Evolutionary conservation across 2,797 vertebrate genomes (phyloP).

Genomic region (Hyperoplus immaculatus): DNA sequence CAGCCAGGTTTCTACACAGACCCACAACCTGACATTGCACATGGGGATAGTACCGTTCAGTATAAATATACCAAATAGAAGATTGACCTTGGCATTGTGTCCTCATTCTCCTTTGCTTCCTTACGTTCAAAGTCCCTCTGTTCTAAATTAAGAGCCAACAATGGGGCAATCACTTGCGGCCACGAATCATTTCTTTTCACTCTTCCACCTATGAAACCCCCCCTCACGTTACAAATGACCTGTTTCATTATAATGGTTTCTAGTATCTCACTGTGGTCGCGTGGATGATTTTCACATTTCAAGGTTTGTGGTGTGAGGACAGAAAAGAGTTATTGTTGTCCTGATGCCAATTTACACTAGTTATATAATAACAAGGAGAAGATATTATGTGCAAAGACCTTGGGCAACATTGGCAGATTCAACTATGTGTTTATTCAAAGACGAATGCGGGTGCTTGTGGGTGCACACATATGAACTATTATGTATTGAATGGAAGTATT

Average conservation of each 20-base stretch:
- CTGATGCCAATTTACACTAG: slow-evolving; percentile 58
- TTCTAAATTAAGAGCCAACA: slow-evolving; percentile 37
- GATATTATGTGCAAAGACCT: slow-evolving; percentile 52
- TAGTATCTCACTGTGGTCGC: slow-evolving; percentile 39
- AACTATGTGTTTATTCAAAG: slow-evolving; percentile 32
- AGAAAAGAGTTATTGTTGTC: slow-evolving; percentile 62
- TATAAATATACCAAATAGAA: slow-evolving; percentile 15
- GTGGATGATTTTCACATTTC: slow-evolving; percentile 72
- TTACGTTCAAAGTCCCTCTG: neutral
- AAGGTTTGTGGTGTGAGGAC: slow-evolving; percentile 62
- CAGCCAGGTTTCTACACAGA: slow-evolving; percentile 22
- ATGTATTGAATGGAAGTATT: slow-evolving; percentile 31
- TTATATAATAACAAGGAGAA: slow-evolving; percentile 54
- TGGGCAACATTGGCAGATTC: slow-evolving; percentile 41
- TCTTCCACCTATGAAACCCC: slow-evolving; percentile 32
- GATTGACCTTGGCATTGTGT: slow-evolving; percentile 21
- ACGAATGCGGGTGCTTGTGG: neutral
- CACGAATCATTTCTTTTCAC: slow-evolving; percentile 40
- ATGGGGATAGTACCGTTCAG: slow-evolving; percentile 8
- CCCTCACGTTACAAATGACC: slow-evolving; percentile 32
- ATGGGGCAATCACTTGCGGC: slow-evolving; percentile 45
- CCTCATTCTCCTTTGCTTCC: slow-evolving; percentile 13
- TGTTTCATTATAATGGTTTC: slow-evolving; percentile 64
- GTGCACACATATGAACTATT: neutral
- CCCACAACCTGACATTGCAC: slow-evolving; percentile 15